Evolutionary conservation across 1,140 invertebrate genomes (phyloP), one percentile per base, ranked within the genome.

Genomic region (Hyles vespertilio): DNA sequence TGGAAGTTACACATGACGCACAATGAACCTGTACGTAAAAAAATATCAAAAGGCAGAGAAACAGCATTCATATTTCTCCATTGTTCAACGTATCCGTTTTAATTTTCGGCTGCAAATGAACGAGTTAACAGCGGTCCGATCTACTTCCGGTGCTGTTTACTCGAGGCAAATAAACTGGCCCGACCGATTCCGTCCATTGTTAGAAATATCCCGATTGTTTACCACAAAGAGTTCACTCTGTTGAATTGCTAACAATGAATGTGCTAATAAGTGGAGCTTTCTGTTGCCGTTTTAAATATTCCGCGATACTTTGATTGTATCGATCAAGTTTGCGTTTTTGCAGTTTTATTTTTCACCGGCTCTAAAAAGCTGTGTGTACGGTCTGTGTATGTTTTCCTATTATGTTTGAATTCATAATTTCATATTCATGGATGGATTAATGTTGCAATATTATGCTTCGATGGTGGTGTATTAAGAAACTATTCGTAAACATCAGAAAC

Each of bases 191-290:
- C 63, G 61, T 56, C 65, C 62, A 75, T 75, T 75, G 70, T 78
- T 75, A 75, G 72, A 74, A 77, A 77, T 77, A 74, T 72, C 54
- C 47, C 56, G 51, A 61, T 74, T 77, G 69, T 77, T 70, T 74
- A 63, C 62, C 60, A 67, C 55, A 58, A 56, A 59, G 69, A 65
- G 62, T 61, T 54, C 50, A 59, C 62, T 61, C 54, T 54, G 54
- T 57, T 53, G 58, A 49, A 67, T 59, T 69, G 65, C 11, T 55
- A 60, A 74, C 65, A 77, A 74, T 67, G 62, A 61, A n/a, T 48
- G 46, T 48, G n/a, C 7, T n/a, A 22, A 48, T 11, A 11, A 48
- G 12, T 22, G n/a, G 46, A 11, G 46, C 8, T n/a, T n/a, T 11
- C n/a, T 48, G 12, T n/a, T 4, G 46, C 22, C 22, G 22, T 10